Percentiles rank a stretch among this genome's conserved stretches.
Evolutionary conservation across 2,888 invertebrate genomes (phyloP).

Genomic region (Choreutis nemorana): DNA sequence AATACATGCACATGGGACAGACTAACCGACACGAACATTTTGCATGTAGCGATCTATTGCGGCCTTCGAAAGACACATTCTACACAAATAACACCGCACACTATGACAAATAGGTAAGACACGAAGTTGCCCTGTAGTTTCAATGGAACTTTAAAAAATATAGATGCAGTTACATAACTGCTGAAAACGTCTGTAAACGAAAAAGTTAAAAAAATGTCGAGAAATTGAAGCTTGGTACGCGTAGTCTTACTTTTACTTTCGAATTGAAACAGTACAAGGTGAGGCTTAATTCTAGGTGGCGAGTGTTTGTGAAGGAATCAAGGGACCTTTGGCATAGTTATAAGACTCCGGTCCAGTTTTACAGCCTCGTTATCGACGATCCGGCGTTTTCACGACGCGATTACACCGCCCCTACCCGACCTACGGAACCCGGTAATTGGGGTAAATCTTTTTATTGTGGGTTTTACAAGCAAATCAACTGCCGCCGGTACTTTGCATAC

Average conservation of each 20-base stretch:
- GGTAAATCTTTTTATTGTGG: slow-evolving; percentile 47
- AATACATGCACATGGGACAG: too few species aligned
- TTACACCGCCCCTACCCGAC: slow-evolving; percentile 40
- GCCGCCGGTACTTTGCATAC: slow-evolving; percentile 8
- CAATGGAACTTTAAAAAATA: too few species aligned
- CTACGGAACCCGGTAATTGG: slow-evolving; percentile 45
- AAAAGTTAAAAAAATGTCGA: too few species aligned
- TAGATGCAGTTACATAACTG: too few species aligned
- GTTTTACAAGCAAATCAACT: slow-evolving; percentile 19
- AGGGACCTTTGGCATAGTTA: slow-evolving; percentile 7
- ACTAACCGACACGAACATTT: slow-evolving; percentile 18
- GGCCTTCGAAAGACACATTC: slow-evolving; percentile 14
- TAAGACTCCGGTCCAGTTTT: slow-evolving; percentile 25
- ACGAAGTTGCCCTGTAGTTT: too few species aligned
- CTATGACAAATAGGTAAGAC: too few species aligned
- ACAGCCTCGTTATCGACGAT: slow-evolving; percentile 50
- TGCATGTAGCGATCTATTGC: slow-evolving; percentile 17
- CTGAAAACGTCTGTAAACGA: too few species aligned
- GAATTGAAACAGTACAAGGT: neutral
- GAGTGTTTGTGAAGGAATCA: slow-evolving; percentile 17
- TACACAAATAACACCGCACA: slow-evolving; percentile 6
- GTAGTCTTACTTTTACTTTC: neutral
- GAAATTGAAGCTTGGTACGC: too few species aligned
- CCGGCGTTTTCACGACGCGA: slow-evolving; percentile 52
- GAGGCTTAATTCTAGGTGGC: neutral